Percentiles rank a stretch among this genome's conserved stretches.
Evolutionary conservation across 2,797 vertebrate genomes (phyloP).

Genomic region (Pyrocephalus nanus): DNA sequence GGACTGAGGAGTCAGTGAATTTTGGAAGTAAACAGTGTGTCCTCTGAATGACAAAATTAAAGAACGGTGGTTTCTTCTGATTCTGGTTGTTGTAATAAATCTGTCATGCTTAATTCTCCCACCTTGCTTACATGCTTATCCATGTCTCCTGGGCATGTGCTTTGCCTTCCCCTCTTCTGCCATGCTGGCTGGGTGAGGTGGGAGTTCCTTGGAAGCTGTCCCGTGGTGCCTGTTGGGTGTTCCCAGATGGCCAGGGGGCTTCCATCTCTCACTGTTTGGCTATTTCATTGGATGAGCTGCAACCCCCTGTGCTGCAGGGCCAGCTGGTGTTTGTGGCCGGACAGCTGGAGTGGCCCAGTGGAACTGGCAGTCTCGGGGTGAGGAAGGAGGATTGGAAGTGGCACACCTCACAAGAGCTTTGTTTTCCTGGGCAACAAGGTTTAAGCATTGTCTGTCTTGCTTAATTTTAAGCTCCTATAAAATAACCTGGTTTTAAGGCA

Average conservation of each 20-base stretch:
- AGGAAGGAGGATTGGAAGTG: neutral
- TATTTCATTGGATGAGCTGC: neutral
- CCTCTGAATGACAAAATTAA: neutral
- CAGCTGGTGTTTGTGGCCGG: neutral
- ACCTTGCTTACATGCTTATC: neutral
- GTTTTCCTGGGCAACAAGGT: neutral
- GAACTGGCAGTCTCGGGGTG: rapidly evolving
- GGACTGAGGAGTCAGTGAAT: neutral
- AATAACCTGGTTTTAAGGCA: neutral
- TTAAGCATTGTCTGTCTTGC: neutral
- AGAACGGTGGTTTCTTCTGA: neutral
- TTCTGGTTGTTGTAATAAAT: neutral
- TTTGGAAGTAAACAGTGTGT: neutral
- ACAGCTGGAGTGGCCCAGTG: neutral
- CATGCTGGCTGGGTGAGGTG: neutral
- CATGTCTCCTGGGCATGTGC: neutral
- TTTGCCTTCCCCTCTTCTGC: neutral
- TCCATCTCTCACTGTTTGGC: neutral
- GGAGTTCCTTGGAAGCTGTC: neutral
- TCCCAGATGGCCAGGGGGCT: neutral
- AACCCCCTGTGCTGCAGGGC: neutral
- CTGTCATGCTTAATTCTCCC: neutral
- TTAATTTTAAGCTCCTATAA: neutral
- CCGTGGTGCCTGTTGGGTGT: neutral
- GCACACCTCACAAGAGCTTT: neutral